Base-by-base conservation (phyloP, 2,888 invertebrate genomes). In the Eurytoma californica region DNA sequence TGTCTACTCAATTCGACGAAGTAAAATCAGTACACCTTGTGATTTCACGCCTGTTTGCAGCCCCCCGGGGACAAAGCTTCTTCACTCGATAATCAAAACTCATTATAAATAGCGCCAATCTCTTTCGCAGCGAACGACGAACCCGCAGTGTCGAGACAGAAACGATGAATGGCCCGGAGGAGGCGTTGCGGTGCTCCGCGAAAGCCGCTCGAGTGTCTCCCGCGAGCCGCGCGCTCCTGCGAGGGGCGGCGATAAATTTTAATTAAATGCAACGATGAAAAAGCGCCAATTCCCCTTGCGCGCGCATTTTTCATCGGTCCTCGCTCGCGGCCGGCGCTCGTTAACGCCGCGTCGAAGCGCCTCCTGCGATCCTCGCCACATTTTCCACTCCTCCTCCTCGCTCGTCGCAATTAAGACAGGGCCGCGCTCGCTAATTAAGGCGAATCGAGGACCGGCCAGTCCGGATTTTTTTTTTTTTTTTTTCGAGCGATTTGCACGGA, bases 191-290 rank as follows among this genome's bases (percentile, higher is more conserved):
- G 7, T 39, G 30, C 30, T 30, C 30, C 30, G 30, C 30, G 30
- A 3, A 7, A 30, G 39, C 1, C 39, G 39, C 39, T 39, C 39
- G 39, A 39, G 39, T 39, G 39, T 39, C 39, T 39, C 9, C 39
- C 16, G 49, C 16, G 49, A n/a, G 13, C 47, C 14, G 39, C n/a
- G 14, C n/a, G 9, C 30, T 20, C 20, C 58, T 30, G 16, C 16
- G 14, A 72, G 18, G 55, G 39, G 30, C 5, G 14, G 47, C 65
- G 39, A 65, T 65, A 73, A 66, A 57, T 73, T 65, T 66, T 65
- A 73, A 73, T 73, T 66, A 73, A 66, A 73, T 24, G 18, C 66
- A 65, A 72, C 58, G 72, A 61, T 72, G 72, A 61, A 72, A 51
- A 72, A 72, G n/a, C 47, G 30, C 39, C 53, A 57, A 69, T 69